These are phyloP conservation scores for Lutjanus argentimaculatus DNA, from an alignment of 2,797 vertebrate species.

Conservation along the genomic window DNA sequence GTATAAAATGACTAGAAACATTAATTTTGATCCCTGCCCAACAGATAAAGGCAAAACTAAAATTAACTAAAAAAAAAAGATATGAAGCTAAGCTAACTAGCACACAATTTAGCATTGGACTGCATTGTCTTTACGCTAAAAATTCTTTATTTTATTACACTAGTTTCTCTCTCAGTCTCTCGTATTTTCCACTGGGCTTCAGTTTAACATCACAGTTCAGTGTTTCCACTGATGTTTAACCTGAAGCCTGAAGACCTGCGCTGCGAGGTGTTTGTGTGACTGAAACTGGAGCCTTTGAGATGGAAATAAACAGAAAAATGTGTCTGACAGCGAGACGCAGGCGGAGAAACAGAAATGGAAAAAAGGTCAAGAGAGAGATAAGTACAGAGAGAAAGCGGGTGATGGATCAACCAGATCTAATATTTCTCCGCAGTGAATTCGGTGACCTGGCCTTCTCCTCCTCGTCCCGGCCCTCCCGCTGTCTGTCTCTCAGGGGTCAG, in stretches of 20 bases:
- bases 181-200: background rate
- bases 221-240: background rate
- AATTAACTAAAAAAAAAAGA: too few relatives aligned
- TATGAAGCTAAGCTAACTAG: background rate
- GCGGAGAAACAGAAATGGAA: constrained; percentile 5
- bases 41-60: background rate
- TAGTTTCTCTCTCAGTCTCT: background rate
- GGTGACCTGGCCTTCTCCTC: background rate
- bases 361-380: constrained; percentile 46
- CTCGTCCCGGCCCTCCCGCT: background rate
- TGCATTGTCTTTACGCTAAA: background rate
- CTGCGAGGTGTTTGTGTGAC: background rate
- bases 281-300: constrained; percentile 11
- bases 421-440: background rate
- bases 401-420: constrained; percentile 24
- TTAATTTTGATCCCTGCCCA: too few relatives aligned
- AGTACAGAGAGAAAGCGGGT: constrained; percentile 18
- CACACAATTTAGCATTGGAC: background rate
- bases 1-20: too few relatives aligned
- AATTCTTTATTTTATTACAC: background rate
- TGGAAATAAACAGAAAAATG: constrained; percentile 25
- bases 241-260: background rate
- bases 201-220: background rate
- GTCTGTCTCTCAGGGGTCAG: constrained; percentile 28
- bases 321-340: background rate